Conservation (phyloP, 2,888 invertebrate species). For the Eudasyphora cyanicolor region DNA sequence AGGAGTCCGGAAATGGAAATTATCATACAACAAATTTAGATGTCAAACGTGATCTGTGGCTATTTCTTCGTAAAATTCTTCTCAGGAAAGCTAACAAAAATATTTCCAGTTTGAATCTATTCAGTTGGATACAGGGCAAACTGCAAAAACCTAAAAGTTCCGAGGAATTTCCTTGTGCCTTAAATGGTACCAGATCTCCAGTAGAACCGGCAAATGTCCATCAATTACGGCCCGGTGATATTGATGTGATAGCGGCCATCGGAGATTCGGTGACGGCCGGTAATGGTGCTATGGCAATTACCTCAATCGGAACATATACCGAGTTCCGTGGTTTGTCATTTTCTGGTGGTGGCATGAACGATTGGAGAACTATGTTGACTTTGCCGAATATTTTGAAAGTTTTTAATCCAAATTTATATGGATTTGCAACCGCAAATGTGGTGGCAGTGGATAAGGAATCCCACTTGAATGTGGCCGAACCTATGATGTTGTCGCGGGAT, state of each 20-base stretch:
- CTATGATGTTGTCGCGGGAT: constrained; percentile 75
- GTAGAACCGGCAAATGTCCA: constrained; percentile 81
- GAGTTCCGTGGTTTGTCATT: constrained; percentile 81
- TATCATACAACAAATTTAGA: constrained; percentile 71
- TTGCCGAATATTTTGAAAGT: constrained; percentile 83
- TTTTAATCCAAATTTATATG: constrained; percentile 84
- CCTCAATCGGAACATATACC: constrained; percentile 78
- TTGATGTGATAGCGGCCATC: constrained; percentile 83
- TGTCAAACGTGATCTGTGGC: constrained; percentile 67
- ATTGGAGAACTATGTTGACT: constrained; percentile 81
- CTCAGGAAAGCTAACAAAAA: constrained; percentile 64
- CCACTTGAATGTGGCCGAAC: constrained; percentile 76
- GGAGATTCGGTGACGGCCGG: constrained; percentile 84
- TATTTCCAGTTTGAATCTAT: constrained; percentile 56
- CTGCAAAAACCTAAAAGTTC: constrained; percentile 71
- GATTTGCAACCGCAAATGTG: constrained; percentile 78
- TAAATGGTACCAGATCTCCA: constrained; percentile 74
- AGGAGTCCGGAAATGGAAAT: constrained; percentile 61
- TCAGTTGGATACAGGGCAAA: constrained; percentile 70
- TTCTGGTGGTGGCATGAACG: constrained; percentile 81
- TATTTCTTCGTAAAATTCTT: constrained; percentile 62
- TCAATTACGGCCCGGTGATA: constrained; percentile 82
- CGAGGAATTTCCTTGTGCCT: constrained; percentile 77
- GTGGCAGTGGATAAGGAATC: constrained; percentile 70
- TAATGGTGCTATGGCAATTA: constrained; percentile 81